Evolutionary conservation across 1,140 invertebrate species (phyloP).

Genomic region (Zaprionus nigranus): DNA sequence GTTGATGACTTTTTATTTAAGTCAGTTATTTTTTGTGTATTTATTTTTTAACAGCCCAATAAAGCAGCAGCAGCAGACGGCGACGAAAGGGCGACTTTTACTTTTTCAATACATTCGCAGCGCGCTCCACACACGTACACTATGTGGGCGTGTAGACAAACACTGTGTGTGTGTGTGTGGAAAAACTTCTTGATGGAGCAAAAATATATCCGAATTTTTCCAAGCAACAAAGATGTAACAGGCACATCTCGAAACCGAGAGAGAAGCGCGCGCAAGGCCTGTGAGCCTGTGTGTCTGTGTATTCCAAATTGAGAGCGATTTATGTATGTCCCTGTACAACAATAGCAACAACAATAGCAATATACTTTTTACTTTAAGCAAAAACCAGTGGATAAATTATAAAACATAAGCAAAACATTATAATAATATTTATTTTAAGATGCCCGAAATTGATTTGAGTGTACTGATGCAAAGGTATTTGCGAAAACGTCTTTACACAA

Average conservation of each 20-base stretch:
- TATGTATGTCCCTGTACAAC: slow-evolving; percentile 30
- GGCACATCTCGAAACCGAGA: slow-evolving; percentile 49
- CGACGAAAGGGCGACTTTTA: slow-evolving; percentile 69
- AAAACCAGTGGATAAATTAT: background rate
- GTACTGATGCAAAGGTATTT: slow-evolving; percentile 10
- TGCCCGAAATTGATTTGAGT: background rate
- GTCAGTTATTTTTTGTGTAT: background rate
- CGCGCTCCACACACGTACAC: slow-evolving; percentile 34
- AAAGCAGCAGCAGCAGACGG: slow-evolving; percentile 41
- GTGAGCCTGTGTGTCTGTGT: slow-evolving; percentile 34
- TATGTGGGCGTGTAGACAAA: slow-evolving; percentile 80
- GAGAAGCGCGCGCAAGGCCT: slow-evolving; percentile 37
- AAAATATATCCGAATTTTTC: slow-evolving; percentile 59
- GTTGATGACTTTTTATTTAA: slow-evolving; percentile 2
- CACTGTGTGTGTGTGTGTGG: slow-evolving; percentile 46
- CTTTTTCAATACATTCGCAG: slow-evolving; percentile 69
- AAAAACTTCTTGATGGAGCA: slow-evolving; percentile 63
- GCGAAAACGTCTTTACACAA: slow-evolving; percentile 27
- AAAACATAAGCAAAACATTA: background rate
- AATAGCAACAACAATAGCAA: slow-evolving; percentile 37
- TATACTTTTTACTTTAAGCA: slow-evolving; percentile 12
- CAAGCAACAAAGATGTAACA: slow-evolving; percentile 80
- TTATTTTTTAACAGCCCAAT: slow-evolving; percentile 27
- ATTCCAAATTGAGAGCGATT: slow-evolving; percentile 35
- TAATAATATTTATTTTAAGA: background rate